Conservation (phyloP, 1,140 invertebrate genomes). For the Drosophila murphyi region DNA sequence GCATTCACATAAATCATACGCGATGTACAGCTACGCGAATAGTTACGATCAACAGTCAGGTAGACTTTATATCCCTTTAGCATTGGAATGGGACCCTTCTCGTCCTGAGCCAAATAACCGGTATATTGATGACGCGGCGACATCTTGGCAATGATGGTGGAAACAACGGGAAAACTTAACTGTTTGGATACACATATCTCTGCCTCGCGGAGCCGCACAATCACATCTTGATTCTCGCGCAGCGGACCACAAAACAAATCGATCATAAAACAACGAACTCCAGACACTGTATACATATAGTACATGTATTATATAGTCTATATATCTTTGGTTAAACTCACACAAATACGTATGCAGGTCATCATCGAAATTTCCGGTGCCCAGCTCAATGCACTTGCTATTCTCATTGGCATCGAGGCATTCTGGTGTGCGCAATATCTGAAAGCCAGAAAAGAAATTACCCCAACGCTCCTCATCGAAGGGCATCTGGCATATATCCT, state of each 20-base stretch:
- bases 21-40: slow-evolving; percentile 29
- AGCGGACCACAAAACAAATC: slow-evolving; percentile 62
- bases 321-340: slow-evolving; percentile 40
- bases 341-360: slow-evolving; percentile 51
- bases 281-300: slow-evolving; percentile 34
- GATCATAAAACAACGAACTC: slow-evolving; percentile 67
- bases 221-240: slow-evolving; percentile 60
- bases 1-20: slow-evolving; percentile 70
- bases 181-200: slow-evolving; percentile 68
- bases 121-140: slow-evolving; percentile 73
- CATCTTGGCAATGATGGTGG: slow-evolving; percentile 69
- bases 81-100: neutral
- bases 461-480: slow-evolving; percentile 72
- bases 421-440: slow-evolving; percentile 51
- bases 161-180: slow-evolving; percentile 63
- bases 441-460: slow-evolving; percentile 61
- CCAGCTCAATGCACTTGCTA: slow-evolving; percentile 64
- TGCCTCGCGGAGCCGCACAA: slow-evolving; percentile 65
- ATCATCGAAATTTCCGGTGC: neutral
- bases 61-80: slow-evolving; percentile 27
- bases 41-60: slow-evolving; percentile 61
- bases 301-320: neutral
- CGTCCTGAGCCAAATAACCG: slow-evolving; percentile 32
- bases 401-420: slow-evolving; percentile 46
- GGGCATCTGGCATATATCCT: slow-evolving; percentile 38